Conservation (phyloP, 2,888 invertebrate genomes). For the Ormyrus nitidulus region DNA sequence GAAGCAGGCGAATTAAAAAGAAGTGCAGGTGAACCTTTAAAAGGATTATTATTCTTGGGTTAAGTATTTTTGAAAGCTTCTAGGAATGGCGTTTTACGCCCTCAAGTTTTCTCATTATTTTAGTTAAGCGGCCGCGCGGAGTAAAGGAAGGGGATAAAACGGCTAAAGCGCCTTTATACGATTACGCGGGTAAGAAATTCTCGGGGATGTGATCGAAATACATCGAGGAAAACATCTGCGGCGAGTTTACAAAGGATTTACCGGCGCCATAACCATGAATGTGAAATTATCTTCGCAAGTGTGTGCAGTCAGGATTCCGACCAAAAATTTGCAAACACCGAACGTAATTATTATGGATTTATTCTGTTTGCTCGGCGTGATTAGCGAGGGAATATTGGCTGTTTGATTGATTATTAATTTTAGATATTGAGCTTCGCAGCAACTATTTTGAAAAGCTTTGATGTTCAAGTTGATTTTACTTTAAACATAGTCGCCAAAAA, state of each 20-base stretch:
- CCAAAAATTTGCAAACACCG: conserved; percentile 15
- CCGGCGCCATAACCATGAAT: conserved; percentile 31
- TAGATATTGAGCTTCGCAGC: too few relatives aligned
- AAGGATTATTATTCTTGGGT: conserved; percentile 43
- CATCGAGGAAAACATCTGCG: conserved; percentile 6
- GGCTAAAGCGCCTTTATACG: conserved; percentile 22
- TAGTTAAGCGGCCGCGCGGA: conserved; percentile 20
- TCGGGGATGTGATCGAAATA: background rate
- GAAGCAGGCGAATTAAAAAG: conserved; percentile 28
- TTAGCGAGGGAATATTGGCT: background rate
- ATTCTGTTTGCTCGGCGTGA: conserved; percentile 3
- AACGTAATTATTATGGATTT: conserved; percentile 1
- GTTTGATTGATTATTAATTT: conserved; percentile 12
- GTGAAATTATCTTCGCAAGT: conserved; percentile 34
- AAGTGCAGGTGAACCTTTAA: conserved; percentile 18
- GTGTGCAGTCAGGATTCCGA: background rate
- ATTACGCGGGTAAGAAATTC: conserved; percentile 15
- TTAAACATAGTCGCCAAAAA: too few relatives aligned
- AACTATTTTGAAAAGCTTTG: too few relatives aligned
- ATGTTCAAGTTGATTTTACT: too few relatives aligned
- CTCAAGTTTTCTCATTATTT: conserved; percentile 49
- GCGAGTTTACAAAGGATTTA: conserved; percentile 41
- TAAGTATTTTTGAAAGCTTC: conserved; percentile 46
- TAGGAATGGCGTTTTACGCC: conserved; percentile 35
- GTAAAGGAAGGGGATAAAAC: conserved; percentile 14